Evolutionary conservation across 2,888 invertebrate species (phyloP).

Genomic region (Aporophyla lueneburgensis): DNA sequence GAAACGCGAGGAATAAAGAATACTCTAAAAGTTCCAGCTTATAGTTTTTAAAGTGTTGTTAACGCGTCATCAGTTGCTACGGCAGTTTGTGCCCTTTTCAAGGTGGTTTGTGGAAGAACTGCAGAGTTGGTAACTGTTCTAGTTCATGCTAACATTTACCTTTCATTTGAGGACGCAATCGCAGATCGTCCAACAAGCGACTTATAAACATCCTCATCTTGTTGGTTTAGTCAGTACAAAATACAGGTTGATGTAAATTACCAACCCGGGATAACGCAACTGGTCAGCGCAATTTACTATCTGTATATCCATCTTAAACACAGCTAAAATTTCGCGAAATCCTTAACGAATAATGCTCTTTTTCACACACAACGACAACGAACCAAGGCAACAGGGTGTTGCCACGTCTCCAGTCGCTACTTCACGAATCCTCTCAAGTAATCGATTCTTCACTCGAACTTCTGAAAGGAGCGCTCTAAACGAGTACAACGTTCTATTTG

Average conservation of each 20-base stretch:
- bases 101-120: constrained; percentile 3
- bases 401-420: constrained; percentile 26
- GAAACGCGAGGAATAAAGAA: constrained; percentile 42
- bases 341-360: constrained; percentile 26
- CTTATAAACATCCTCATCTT: background rate
- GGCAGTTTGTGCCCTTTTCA: constrained; percentile 19
- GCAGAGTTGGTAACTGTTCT: background rate
- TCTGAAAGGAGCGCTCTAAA: constrained; percentile 36
- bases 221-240: background rate
- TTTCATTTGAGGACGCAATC: background rate
- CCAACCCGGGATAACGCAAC: background rate
- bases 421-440: constrained; percentile 44
- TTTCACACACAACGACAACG: constrained; percentile 12
- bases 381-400: constrained; percentile 27
- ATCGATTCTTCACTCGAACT: constrained; percentile 61
- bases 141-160: background rate
- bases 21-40: constrained; percentile 42
- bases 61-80: constrained; percentile 35
- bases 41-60: constrained; percentile 52
- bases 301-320: background rate
- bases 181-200: background rate
- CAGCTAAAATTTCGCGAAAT: background rate
- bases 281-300: background rate
- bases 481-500: constrained; percentile 54
- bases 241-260: background rate